Percentiles rank a stretch among this genome's conserved stretches.
Evolutionary conservation across 2,888 invertebrate genomes (phyloP).

Genomic region (Drosophila crucigera): DNA sequence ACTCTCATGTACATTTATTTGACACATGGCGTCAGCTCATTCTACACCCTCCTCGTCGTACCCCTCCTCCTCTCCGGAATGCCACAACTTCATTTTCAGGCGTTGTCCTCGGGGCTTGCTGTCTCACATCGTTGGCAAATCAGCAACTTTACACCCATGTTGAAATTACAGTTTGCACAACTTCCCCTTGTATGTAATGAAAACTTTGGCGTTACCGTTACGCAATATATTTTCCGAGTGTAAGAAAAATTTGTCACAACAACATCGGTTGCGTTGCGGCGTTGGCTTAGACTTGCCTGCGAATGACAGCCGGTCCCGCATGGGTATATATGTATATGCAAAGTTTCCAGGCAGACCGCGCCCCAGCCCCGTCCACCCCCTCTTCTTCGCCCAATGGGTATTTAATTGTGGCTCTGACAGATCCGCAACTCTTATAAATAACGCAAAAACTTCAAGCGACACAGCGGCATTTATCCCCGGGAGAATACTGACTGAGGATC

Average conservation of each 20-base stretch:
- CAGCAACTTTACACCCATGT: constrained; percentile 52
- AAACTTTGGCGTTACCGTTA: constrained; percentile 66
- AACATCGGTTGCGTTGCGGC: constrained; percentile 35
- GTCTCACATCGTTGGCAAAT: constrained; percentile 57
- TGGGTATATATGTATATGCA: constrained; percentile 29
- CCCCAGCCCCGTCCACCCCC: not conserved
- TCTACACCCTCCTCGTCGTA: not conserved
- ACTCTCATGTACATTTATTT: constrained; percentile 26
- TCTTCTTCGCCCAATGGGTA: constrained; percentile 34
- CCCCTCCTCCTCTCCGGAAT: not conserved
- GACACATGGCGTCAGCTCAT: constrained; percentile 24
- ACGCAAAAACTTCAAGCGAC: constrained; percentile 43
- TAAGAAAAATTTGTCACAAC: constrained; percentile 65
- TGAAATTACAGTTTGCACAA: constrained; percentile 48
- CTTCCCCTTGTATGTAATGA: constrained; percentile 29
- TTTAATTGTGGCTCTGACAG: constrained; percentile 55
- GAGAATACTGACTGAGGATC: constrained; percentile 19
- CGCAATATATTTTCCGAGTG: constrained; percentile 61
- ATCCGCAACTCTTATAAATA: constrained; percentile 67
- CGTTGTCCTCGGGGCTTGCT: constrained; percentile 8
- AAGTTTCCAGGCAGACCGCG: constrained; percentile 27
- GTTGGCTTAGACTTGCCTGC: constrained; percentile 41
- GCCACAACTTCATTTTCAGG: not conserved
- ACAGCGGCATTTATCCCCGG: constrained; percentile 19
- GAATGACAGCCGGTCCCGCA: constrained; percentile 28